Evolutionary conservation across 2,888 invertebrate genomes (phyloP).

Genomic region (Saturnia pavonia): DNA sequence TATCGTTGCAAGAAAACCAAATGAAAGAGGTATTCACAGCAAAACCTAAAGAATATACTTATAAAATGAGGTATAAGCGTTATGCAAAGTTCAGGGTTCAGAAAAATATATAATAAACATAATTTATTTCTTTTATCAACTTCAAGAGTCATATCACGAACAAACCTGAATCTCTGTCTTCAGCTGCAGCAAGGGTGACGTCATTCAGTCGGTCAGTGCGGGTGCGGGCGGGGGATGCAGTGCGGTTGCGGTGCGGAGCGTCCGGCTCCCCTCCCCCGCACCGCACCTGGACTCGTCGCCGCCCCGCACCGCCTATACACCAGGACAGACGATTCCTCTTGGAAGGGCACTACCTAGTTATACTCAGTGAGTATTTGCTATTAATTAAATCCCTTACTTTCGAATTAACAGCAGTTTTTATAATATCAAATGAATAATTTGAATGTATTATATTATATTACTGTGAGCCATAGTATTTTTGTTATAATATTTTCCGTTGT

Average conservation of each 20-base stretch:
- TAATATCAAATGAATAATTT: too few species aligned
- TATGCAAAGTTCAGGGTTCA: too few species aligned
- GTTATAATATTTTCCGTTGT: too few species aligned
- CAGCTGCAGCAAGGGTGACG: conserved; percentile 91
- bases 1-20: conserved; percentile 87
- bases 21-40: conserved; percentile 82
- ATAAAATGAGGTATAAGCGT: too few species aligned
- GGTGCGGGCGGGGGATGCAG: conserved; percentile 82
- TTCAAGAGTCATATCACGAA: too few species aligned
- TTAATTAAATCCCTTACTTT: too few species aligned
- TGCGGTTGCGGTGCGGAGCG: conserved; percentile 85
- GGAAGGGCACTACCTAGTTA: conserved; percentile 83
- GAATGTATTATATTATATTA: too few species aligned
- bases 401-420: too few species aligned
- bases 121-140: too few species aligned
- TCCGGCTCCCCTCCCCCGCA: conserved; percentile 87
- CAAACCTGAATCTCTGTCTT: conserved; percentile 21
- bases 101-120: too few species aligned
- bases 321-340: conserved; percentile 54
- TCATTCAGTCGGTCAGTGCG: conserved; percentile 88
- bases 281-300: conserved; percentile 86
- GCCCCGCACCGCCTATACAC: conserved; percentile 82
- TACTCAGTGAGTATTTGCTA: conserved; percentile 80
- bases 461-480: too few species aligned
- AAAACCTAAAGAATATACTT: too few species aligned